phyloP scores from a whole-genome alignment of 2,797 vertebrate species.

The Miichthys miiuy region DNA sequence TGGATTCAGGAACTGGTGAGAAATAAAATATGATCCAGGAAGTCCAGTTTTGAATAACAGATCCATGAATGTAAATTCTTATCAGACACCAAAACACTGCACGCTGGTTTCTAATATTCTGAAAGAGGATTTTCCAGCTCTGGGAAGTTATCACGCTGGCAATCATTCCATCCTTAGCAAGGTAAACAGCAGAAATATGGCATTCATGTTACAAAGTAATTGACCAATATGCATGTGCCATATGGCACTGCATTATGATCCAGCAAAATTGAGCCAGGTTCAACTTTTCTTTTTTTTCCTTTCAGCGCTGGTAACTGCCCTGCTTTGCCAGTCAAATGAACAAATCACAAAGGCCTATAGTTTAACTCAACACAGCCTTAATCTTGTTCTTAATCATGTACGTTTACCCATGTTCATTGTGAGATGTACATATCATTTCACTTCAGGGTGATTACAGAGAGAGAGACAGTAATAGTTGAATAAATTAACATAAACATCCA shows the following conservation, averaged over 20 bases:
- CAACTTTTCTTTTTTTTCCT: neutral
- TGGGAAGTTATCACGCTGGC: too few relatives aligned
- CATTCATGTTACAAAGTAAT: neutral
- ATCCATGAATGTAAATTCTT: conserved; percentile 2
- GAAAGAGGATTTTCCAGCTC: neutral
- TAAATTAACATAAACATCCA: conserved; percentile 34
- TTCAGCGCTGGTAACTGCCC: neutral
- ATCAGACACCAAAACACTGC: neutral
- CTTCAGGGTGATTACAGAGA: conserved; percentile 3
- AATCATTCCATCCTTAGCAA: neutral
- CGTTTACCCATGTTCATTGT: conserved; percentile 16
- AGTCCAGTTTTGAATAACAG: neutral
- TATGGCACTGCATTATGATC: neutral
- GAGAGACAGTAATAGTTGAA: conserved; percentile 14
- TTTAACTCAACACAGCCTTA: neutral
- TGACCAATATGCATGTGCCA: too few relatives aligned
- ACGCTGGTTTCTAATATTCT: neutral
- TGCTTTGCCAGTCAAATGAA: neutral
- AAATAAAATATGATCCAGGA: conserved; percentile 10
- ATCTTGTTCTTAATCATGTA: neutral
- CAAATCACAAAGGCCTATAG: too few relatives aligned
- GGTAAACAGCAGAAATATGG: neutral
- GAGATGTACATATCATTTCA: neutral
- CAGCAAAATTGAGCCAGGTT: neutral
- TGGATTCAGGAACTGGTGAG: conserved; percentile 1